A percentile compares a stretch with the other conserved stretches of the same genome.
Conservation (phyloP, 2,888 invertebrate species). For the Tridacna crocea region DNA sequence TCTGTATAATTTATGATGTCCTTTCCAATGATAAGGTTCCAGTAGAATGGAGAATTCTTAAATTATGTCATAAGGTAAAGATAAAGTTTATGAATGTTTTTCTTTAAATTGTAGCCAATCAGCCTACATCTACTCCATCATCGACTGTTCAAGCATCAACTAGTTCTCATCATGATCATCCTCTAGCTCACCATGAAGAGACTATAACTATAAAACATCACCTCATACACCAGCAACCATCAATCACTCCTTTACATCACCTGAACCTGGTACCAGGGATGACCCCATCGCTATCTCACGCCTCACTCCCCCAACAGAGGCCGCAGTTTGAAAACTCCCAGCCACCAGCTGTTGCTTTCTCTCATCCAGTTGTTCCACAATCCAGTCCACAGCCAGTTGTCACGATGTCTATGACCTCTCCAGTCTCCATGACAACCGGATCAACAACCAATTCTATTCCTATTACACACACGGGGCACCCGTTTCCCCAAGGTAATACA, state of each 20-base stretch:
- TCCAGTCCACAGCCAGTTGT: slow-evolving; percentile 53
- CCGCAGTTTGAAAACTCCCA: slow-evolving; percentile 49
- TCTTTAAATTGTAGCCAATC: slow-evolving; percentile 22
- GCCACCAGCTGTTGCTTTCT: slow-evolving; percentile 22
- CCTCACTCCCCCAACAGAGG: slow-evolving; percentile 29
- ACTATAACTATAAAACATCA: neutral
- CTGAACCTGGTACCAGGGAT: slow-evolving; percentile 9
- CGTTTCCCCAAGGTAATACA: slow-evolving; percentile 51
- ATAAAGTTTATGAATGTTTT: neutral
- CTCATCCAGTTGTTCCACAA: slow-evolving; percentile 26
- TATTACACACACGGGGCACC: slow-evolving; percentile 51
- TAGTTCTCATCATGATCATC: slow-evolving; percentile 23
- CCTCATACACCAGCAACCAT: slow-evolving; percentile 7
- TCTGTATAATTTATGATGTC: too few species aligned
- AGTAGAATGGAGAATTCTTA: too few species aligned
- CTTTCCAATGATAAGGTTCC: too few species aligned
- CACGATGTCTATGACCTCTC: slow-evolving; percentile 41
- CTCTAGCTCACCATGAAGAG: slow-evolving; percentile 27
- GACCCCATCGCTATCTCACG: slow-evolving; percentile 9
- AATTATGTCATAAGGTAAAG: neutral
- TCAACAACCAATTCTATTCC: slow-evolving; percentile 51
- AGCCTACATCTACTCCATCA: slow-evolving; percentile 30
- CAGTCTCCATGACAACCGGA: slow-evolving; percentile 41
- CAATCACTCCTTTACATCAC: slow-evolving; percentile 4
- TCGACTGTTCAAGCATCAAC: slow-evolving; percentile 25